Percentiles rank a stretch among this genome's conserved stretches.
Conservation (phyloP, 2,113 vertebrate genomes). For the Telmatochromis brichardi region DNA sequence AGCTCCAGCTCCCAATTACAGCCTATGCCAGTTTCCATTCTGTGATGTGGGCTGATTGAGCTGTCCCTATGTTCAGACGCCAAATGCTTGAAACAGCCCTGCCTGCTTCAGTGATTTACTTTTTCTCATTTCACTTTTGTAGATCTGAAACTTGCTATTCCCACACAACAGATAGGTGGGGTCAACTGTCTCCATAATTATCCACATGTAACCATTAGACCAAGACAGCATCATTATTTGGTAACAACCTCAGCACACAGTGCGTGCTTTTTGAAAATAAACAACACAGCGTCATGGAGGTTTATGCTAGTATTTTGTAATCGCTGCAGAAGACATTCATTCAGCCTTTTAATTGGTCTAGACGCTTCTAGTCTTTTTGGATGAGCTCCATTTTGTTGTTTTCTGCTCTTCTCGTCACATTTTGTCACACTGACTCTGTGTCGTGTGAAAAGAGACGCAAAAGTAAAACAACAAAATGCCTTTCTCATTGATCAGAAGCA, state of each 20-base stretch:
- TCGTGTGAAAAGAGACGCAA: neutral
- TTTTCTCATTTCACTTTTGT: neutral
- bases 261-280: neutral
- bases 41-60: constrained; percentile 60
- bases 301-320: neutral
- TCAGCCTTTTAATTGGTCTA: neutral
- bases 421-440: neutral
- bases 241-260: neutral
- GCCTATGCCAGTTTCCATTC: constrained; percentile 41
- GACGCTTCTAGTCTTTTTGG: neutral
- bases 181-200: neutral
- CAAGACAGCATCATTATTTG: neutral
- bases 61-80: neutral
- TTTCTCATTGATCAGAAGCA: neutral
- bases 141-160: neutral
- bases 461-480: neutral
- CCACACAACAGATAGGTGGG: neutral
- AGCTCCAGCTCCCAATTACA: constrained; percentile 44
- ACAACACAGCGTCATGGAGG: neutral
- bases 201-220: neutral
- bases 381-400: neutral
- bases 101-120: neutral
- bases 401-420: neutral
- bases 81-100: constrained; percentile 4
- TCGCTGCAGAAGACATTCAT: neutral